Base-by-base conservation (phyloP, 1,140 invertebrate species). In the Paracyclopina nana region DNA sequence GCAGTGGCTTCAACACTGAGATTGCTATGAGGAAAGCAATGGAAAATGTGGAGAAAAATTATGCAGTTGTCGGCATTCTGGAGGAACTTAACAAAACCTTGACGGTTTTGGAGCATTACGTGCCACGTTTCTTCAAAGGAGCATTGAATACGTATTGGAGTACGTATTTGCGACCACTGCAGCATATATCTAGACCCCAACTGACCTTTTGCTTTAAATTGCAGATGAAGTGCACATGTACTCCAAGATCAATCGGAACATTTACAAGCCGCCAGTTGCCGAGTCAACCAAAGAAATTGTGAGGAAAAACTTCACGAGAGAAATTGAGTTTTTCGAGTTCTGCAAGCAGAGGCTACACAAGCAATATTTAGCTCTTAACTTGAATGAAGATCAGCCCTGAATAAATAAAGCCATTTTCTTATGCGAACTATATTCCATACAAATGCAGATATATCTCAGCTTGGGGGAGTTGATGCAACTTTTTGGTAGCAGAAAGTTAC, bases 311-410 rank as follows among this genome's bases (percentile, higher is more conserved):
- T 85, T 90, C 60, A 86, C 83, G 0, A 70, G 78, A 49, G 85
- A 90, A 66, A 82, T 87, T 18, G 83, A 88, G 61, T 86, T 90
- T 61, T 90, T 87, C 63, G 77, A 87, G 59, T 90, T 88, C 60
- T 86, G 82, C 60, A 76, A 75, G 57, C 82, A 87, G 62, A 68
- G 83, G 57, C 65, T 90, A 6, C 76, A 87, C 57, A 72, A 76
- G 61, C 84, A 88, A 62, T 71, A 80, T 53, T 64, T 78, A 27
- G 81, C 82, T 0, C 65, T 82, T 6, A 55, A 58, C 11, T 53
- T 61, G 11, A 28, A 48, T 4, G 30, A 48, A 28, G 14, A 16
- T 38, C 34, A 38, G 8, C 5, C 8, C 3, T 20, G 8, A 20
- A 20, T 38, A n/a, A 38, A 38, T n/a, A 38, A 3, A 3, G 20